These are phyloP conservation scores for Latheticus oryzae DNA, from an alignment of 2,888 invertebrate genomes.

Conservation along the genomic window DNA sequence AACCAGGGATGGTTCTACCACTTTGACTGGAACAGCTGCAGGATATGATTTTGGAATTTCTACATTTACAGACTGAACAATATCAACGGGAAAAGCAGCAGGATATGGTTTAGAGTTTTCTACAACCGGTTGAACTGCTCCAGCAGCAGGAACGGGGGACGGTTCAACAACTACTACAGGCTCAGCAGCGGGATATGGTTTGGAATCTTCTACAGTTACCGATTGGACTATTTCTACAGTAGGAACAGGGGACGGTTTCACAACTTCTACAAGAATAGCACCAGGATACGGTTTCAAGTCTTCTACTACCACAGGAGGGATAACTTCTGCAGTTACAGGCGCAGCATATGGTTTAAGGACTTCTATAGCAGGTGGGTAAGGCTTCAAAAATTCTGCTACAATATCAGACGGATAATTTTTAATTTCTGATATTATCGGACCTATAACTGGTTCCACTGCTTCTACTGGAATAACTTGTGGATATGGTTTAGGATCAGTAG, in stretches of 20 bases:
- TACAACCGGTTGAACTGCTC: slow-evolving; percentile 3
- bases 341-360: not conserved
- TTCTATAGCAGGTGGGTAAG: slow-evolving; percentile 1
- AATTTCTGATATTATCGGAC: too few relatives aligned
- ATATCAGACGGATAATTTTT: too few relatives aligned
- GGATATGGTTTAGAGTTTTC: slow-evolving; percentile 36
- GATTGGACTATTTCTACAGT: not conserved
- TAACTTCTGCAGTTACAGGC: slow-evolving; percentile 11
- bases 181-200: slow-evolving; percentile 1
- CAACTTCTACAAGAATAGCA: slow-evolving; percentile 6
- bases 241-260: not conserved
- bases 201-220: not conserved
- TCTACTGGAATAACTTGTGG: not conserved
- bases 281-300: slow-evolving; percentile 17
- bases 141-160: slow-evolving; percentile 11
- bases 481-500: slow-evolving; percentile 2
- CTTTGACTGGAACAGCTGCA: slow-evolving; percentile 17
- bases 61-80: slow-evolving; percentile 3
- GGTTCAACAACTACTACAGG: slow-evolving; percentile 2
- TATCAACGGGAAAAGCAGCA: slow-evolving; percentile 15
- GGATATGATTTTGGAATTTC: slow-evolving; percentile 15
- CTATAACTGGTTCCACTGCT: too few relatives aligned
- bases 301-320: slow-evolving; percentile 1
- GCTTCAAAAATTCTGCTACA: too few relatives aligned
- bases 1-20: not conserved